phyloP scores from a whole-genome alignment of 2,888 invertebrate genomes.

The Pteria penguin region DNA sequence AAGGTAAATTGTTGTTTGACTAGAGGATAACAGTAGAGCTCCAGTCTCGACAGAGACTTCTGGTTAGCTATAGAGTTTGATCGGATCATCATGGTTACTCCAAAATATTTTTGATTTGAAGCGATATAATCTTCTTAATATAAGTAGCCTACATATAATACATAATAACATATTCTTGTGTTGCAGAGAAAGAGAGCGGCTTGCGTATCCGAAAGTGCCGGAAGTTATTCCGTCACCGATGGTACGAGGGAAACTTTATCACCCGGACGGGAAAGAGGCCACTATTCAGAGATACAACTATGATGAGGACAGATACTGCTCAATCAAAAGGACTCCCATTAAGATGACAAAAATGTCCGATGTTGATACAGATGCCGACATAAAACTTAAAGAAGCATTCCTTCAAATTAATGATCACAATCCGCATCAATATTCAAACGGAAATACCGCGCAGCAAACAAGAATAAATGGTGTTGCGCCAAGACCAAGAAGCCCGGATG shows the following conservation, averaged over 20 bases:
- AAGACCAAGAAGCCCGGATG: slow-evolving; percentile 38
- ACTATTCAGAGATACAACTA: slow-evolving; percentile 70
- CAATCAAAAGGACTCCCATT: slow-evolving; percentile 70
- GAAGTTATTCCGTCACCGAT: slow-evolving; percentile 58
- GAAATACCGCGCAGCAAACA: too few species aligned
- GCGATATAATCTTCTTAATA: too few species aligned
- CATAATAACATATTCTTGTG: too few species aligned
- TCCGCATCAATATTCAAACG: slow-evolving; percentile 41
- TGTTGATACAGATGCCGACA: slow-evolving; percentile 52
- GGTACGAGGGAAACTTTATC: slow-evolving; percentile 50
- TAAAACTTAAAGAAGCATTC: slow-evolving; percentile 59
- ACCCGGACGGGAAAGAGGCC: slow-evolving; percentile 53
- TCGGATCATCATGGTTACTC: too few species aligned
- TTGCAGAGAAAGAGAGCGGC: slow-evolving; percentile 29
- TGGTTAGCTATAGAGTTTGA: too few species aligned
- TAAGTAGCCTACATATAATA: too few species aligned
- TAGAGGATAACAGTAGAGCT: too few species aligned
- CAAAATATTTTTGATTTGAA: too few species aligned
- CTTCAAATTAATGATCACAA: slow-evolving; percentile 32
- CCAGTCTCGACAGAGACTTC: too few species aligned
- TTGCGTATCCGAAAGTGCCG: slow-evolving; percentile 18
- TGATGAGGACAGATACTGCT: slow-evolving; percentile 71
- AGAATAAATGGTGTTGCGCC: slow-evolving; percentile 41
- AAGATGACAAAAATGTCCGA: slow-evolving; percentile 65
- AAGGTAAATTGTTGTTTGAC: too few species aligned